phyloP scores from a whole-genome alignment of 2,888 invertebrate species.

The Rapana venosa region DNA sequence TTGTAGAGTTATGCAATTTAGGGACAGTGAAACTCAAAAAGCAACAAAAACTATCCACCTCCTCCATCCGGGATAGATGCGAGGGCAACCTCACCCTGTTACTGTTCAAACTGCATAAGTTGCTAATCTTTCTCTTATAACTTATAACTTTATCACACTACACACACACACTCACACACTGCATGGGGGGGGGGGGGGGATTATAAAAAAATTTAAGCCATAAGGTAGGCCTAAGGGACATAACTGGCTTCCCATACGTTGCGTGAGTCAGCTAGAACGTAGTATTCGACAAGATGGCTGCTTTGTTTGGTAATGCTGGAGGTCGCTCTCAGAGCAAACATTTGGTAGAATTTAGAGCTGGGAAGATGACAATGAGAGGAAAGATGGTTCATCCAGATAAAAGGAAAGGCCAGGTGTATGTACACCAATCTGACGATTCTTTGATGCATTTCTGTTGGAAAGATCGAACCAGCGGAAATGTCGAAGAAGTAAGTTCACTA shows the following conservation, averaged over 20 bases:
- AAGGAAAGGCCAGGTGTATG: constrained; percentile 94
- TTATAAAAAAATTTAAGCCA: background rate
- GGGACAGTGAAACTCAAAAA: too few species aligned
- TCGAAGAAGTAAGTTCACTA: constrained; percentile 88
- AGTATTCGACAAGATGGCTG: constrained; percentile 47
- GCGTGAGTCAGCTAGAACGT: background rate
- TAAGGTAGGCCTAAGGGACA: too few species aligned
- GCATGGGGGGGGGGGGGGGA: background rate
- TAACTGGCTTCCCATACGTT: too few species aligned
- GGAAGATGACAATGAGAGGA: constrained; percentile 95
- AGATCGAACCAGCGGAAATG: constrained; percentile 93
- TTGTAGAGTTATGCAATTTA: too few species aligned
- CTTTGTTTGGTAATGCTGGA: constrained; percentile 51
- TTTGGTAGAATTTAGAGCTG: constrained; percentile 95
- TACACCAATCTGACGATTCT: constrained; percentile 97
- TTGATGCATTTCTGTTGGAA: constrained; percentile 99
- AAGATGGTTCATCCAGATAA: constrained; percentile 92
- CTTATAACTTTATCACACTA: too few species aligned
- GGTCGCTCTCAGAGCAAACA: constrained; percentile 85
- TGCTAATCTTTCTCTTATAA: too few species aligned
- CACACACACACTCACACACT: background rate
- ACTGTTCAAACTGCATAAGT: too few species aligned
- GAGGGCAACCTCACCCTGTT: too few species aligned
- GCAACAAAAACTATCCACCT: too few species aligned
- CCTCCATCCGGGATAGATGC: too few species aligned